These are phyloP conservation scores for Miniopterus natalensis DNA, from an alignment of 2,113 vertebrate species.

Conservation along the genomic window DNA sequence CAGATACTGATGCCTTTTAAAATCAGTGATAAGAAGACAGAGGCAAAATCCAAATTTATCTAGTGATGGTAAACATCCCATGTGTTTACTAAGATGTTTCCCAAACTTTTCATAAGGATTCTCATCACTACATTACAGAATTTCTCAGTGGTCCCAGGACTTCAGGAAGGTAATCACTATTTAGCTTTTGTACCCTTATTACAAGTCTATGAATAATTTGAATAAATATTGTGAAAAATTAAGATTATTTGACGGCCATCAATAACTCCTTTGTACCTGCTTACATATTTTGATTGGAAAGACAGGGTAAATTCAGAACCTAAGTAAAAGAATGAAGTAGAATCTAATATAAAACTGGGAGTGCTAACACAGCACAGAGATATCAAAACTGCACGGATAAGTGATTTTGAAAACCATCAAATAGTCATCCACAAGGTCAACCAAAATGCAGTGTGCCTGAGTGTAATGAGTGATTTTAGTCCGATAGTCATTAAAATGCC, in stretches of 20 bases:
- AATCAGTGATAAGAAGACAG: background rate
- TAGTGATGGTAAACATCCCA: background rate
- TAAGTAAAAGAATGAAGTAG: constrained; percentile 65
- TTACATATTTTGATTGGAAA: constrained; percentile 46
- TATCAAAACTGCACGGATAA: constrained; percentile 71
- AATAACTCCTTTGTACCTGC: background rate
- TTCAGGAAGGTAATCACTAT: background rate
- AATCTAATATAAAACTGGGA: constrained; percentile 60
- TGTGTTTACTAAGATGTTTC: background rate
- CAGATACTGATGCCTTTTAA: background rate
- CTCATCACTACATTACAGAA: constrained; percentile 10
- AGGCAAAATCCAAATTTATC: constrained; percentile 23
- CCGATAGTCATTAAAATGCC: constrained; percentile 60
- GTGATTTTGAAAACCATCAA: constrained; percentile 76
- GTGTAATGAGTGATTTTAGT: constrained; percentile 74
- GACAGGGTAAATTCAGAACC: constrained; percentile 33
- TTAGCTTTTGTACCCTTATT: background rate
- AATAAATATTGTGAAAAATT: constrained; percentile 42
- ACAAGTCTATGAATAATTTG: background rate
- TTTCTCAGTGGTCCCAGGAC: background rate
- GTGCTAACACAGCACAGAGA: constrained; percentile 70
- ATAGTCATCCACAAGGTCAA: constrained; percentile 76
- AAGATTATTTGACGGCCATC: background rate
- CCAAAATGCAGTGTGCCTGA: constrained; percentile 45
- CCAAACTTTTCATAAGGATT: background rate